These are phyloP conservation scores for Brotula barbata DNA, from an alignment of 2,797 vertebrate genomes.

Conservation along the genomic window DNA sequence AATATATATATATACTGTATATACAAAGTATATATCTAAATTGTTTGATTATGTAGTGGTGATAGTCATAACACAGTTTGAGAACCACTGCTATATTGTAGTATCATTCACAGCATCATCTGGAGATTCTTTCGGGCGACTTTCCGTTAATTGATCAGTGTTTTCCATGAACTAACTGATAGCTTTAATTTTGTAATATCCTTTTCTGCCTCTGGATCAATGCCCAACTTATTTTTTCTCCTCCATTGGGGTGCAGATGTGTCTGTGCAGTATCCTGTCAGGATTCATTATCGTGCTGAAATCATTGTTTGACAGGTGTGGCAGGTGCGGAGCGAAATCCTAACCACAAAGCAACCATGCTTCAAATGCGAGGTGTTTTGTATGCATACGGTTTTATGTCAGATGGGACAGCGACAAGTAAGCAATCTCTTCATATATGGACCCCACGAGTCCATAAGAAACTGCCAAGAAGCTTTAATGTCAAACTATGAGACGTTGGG, in stretches of 20 bases:
- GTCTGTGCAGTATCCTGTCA: background rate
- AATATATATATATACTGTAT: too few relatives aligned
- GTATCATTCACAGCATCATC: too few relatives aligned
- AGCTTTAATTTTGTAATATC: background rate
- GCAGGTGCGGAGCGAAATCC: background rate
- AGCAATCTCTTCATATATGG: slow-evolving; percentile 24
- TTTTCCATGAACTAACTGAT: background rate
- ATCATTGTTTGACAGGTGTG: background rate
- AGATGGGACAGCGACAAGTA: slow-evolving; percentile 12
- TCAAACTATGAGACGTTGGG: slow-evolving; percentile 38
- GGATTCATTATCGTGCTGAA: background rate
- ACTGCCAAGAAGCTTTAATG: slow-evolving; percentile 39
- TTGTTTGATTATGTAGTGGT: too few relatives aligned
- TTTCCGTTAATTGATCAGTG: background rate
- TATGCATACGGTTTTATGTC: slow-evolving; percentile 9
- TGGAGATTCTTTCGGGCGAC: too few relatives aligned
- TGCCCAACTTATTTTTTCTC: too few relatives aligned
- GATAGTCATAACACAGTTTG: too few relatives aligned
- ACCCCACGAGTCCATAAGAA: slow-evolving; percentile 46
- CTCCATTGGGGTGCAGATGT: background rate
- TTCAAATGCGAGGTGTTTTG: background rate
- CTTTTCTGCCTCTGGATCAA: background rate
- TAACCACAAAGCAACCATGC: background rate
- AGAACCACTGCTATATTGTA: too few relatives aligned
- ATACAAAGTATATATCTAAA: too few relatives aligned